These are phyloP conservation scores for Atherinosoma microstoma DNA, from an alignment of 2,797 vertebrate genomes.

Conservation along the genomic window DNA sequence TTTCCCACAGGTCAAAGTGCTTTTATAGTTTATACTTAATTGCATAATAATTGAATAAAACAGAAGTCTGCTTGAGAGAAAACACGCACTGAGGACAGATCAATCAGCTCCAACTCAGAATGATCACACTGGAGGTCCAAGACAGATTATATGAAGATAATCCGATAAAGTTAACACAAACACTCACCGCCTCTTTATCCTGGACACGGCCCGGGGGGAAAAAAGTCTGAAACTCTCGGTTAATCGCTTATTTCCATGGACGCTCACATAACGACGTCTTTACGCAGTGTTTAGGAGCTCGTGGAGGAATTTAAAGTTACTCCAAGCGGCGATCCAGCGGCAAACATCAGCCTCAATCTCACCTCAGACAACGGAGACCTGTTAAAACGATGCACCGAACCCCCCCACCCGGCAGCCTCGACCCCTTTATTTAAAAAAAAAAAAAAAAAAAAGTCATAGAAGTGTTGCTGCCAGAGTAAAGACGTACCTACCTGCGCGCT, in stretches of 20 bases:
- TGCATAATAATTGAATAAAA: background rate
- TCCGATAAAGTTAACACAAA: constrained; percentile 61
- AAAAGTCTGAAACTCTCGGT: constrained; percentile 2
- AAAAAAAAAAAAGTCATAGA: background rate
- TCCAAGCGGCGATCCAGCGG: background rate
- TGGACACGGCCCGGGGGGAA: background rate
- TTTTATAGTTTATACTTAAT: background rate
- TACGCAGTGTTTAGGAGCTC: constrained; percentile 22
- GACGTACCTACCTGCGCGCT: constrained; percentile 7
- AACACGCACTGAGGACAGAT: background rate
- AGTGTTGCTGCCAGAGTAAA: background rate
- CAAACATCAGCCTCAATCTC: constrained; percentile 12
- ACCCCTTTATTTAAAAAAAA: background rate
- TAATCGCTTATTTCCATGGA: constrained; percentile 32
- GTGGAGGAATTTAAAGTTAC: constrained; percentile 25
- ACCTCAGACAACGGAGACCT: background rate
- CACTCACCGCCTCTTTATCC: constrained; percentile 53
- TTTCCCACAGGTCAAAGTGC: background rate
- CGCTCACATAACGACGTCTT: constrained; percentile 33
- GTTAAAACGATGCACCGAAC: background rate
- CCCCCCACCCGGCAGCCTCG: no score
- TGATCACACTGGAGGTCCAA: constrained; percentile 14
- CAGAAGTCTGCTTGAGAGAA: no score
- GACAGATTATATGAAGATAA: constrained; percentile 63
- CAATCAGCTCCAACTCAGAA: background rate